Base-by-base conservation (phyloP, 2,797 vertebrate genomes). In the Pelochelys cantorii region DNA sequence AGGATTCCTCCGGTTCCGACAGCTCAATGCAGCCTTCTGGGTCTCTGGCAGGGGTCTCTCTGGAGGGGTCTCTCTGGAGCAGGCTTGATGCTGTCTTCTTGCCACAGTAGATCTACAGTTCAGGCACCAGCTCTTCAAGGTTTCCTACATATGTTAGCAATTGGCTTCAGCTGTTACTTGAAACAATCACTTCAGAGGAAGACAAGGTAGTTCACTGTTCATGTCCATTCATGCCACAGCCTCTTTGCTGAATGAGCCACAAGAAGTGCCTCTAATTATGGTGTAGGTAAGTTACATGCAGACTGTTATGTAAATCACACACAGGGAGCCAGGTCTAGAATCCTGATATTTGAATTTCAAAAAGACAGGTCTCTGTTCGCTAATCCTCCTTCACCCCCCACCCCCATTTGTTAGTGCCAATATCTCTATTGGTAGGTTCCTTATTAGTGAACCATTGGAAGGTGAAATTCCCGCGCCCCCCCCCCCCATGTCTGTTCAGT, bases 31-130 rank as follows among this genome's bases (percentile, higher is more conserved):
- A 42, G 42, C 42, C 42, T 42, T 42, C 42, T 6, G 5, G 42
- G 42, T 42, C 42, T 42, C 42, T 42, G 42, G 42, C 42, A 42
- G 42, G 42, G 42, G 5, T 42, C 42, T 42, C 42, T 42, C 42
- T 42, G 42, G 42, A 42, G 42, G 42, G 42, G 5, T 42, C 42
- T 42, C 42, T 42, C 42, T 42, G 42, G 42, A 42, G 42, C 42
- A 42, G 15, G 14, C 85, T 89, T 85, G 81, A 91, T 90, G 75
- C 88, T 13, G 5, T 90, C 85, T 83, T 88, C 92, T 90, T 4
- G 52, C n/a, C 75, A 13, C 17, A 79, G 57, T 25, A 48, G 37
- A 54, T 57, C 22, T 92, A 62, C 52, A 42, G 4, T 25, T 22
- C 7, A 83, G 10, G 57, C 71, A 42, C 15, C 42, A 75, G 42